These are phyloP conservation scores for Noctua pronuba DNA, from an alignment of 2,888 invertebrate genomes.

Conservation along the genomic window DNA sequence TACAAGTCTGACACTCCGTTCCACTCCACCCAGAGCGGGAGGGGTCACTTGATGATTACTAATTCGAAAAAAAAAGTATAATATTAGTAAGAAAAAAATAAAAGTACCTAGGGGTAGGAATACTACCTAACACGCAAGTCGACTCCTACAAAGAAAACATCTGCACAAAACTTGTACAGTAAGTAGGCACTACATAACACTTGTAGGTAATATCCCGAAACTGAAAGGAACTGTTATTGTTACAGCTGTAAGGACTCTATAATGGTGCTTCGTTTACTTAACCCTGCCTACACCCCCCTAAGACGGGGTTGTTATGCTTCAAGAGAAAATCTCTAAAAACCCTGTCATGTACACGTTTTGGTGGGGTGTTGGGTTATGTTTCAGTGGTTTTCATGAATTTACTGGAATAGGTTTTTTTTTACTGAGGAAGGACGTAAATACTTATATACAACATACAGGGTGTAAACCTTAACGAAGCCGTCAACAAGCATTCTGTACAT, in stretches of 20 bases:
- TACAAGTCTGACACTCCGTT: too few species aligned
- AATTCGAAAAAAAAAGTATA: too few species aligned
- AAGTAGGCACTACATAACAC: slow-evolving; percentile 24
- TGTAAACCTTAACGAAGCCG: too few species aligned
- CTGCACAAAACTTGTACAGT: slow-evolving; percentile 27
- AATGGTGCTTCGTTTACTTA: slow-evolving; percentile 56
- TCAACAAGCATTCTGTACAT: too few species aligned
- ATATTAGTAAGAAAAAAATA: not conserved
- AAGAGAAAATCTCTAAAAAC: slow-evolving; percentile 63
- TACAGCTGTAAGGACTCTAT: slow-evolving; percentile 45
- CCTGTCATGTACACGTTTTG: slow-evolving; percentile 61
- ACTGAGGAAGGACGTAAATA: not conserved
- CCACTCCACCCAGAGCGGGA: too few species aligned
- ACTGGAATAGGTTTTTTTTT: not conserved
- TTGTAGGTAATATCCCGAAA: slow-evolving; percentile 41
- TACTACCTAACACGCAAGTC: not conserved
- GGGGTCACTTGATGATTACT: too few species aligned
- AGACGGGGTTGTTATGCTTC: slow-evolving; percentile 39
- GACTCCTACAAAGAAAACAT: slow-evolving; percentile 16
- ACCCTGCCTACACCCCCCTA: slow-evolving; percentile 33
- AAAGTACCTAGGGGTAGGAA: not conserved
- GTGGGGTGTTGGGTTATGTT: slow-evolving; percentile 46
- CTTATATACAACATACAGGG: not conserved
- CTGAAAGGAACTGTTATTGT: slow-evolving; percentile 49
- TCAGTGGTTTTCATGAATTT: slow-evolving; percentile 12